phyloP scores from a whole-genome alignment of 2,113 vertebrate species.

The Tiliqua scincoides region DNA sequence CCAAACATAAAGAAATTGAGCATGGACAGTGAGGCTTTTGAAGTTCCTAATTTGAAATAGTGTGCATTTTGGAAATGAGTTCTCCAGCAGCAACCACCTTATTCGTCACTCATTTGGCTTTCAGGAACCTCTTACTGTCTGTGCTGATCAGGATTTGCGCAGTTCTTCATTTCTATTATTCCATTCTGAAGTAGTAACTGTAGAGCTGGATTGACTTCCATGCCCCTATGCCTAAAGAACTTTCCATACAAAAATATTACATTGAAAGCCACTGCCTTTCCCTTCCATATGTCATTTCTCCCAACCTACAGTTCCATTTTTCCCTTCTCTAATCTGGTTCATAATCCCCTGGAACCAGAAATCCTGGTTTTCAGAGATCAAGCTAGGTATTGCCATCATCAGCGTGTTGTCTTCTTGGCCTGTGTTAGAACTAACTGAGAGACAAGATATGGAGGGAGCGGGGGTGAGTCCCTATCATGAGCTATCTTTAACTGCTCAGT shows the following conservation, averaged over 20 bases:
- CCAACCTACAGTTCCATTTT: background rate
- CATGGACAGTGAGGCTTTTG: background rate
- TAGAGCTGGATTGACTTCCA: background rate
- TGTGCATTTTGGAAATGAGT: background rate
- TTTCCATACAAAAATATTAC: background rate
- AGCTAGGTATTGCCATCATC: background rate
- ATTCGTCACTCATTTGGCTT: background rate
- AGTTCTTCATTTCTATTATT: background rate
- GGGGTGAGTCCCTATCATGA: background rate
- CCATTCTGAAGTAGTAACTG: background rate
- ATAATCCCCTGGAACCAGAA: background rate
- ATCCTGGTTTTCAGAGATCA: background rate
- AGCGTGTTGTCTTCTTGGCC: background rate
- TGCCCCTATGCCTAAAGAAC: background rate
- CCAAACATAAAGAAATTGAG: background rate
- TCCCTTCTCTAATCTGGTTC: background rate
- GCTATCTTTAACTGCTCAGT: background rate
- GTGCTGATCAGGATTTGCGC: background rate
- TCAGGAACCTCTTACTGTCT: background rate
- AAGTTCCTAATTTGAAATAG: background rate
- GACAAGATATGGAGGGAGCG: background rate
- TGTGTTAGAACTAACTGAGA: background rate
- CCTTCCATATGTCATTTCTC: background rate
- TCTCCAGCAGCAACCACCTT: background rate
- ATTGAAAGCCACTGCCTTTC: background rate